phyloP scores from a whole-genome alignment of 2,113 vertebrate species.

The Nerophis ophidion region DNA sequence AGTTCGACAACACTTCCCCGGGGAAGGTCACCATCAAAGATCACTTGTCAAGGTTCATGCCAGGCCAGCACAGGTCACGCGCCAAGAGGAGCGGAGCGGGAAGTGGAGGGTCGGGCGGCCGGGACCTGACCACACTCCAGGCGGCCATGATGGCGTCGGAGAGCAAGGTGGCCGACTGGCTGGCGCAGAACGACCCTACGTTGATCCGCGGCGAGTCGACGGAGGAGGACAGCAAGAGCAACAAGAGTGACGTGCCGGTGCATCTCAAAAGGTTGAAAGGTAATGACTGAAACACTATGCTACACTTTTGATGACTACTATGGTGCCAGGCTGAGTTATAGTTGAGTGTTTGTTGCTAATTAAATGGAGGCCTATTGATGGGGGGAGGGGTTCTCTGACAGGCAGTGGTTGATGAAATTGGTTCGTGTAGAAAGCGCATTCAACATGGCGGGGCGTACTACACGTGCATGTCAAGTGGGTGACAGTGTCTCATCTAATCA shows the following conservation, averaged over 20 bases:
- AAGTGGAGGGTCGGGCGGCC: conserved; percentile 57
- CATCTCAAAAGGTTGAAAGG: conserved; percentile 96
- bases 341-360: conserved; percentile 35
- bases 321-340: conserved; percentile 1
- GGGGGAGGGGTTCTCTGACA: conserved; percentile 13
- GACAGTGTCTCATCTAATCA: conserved; percentile 26
- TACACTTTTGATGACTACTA: not conserved
- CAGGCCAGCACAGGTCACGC: conserved; percentile 83
- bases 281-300: conserved; percentile 43
- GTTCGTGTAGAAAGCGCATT: conserved; percentile 35
- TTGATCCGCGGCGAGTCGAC: conserved; percentile 84
- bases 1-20: conserved; percentile 92
- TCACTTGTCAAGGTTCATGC: conserved; percentile 86
- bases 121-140: conserved; percentile 89
- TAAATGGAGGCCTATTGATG: conserved; percentile 59
- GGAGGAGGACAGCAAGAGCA: conserved; percentile 95
- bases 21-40: conserved; percentile 98
- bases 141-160: conserved; percentile 94
- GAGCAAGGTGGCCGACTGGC: conserved; percentile 97
- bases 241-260: conserved; percentile 94
- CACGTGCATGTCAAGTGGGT: conserved; percentile 25
- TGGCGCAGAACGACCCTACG: conserved; percentile 94
- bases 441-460: conserved; percentile 16
- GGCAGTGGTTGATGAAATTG: conserved; percentile 44
- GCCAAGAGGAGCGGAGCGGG: conserved; percentile 74